Evolutionary conservation across 2,797 vertebrate species (phyloP).

Genomic region (Malurus leucopterus): DNA sequence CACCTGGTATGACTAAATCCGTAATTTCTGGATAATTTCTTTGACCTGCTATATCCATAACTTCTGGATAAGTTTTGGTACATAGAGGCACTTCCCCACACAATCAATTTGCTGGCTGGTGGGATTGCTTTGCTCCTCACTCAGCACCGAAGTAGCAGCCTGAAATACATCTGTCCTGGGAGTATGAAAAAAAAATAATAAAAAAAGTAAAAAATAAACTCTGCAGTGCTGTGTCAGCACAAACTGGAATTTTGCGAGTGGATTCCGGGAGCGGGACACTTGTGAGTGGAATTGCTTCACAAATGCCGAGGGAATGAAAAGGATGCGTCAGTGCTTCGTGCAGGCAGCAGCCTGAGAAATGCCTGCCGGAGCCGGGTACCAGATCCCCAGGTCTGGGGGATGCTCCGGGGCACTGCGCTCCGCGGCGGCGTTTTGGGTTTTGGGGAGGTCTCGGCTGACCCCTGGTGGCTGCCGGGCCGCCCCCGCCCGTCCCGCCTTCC

Average conservation of each 20-base stretch:
- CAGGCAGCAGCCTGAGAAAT: not conserved
- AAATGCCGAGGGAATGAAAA: fast-evolving
- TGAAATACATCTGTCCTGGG: fast-evolving
- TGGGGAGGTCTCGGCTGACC: slow-evolving; percentile 5
- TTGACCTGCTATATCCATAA: fast-evolving
- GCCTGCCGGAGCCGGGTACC: fast-evolving
- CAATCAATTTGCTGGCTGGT: not conserved
- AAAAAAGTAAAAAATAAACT: not conserved
- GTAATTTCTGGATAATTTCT: not conserved
- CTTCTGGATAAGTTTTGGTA: not conserved
- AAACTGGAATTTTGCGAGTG: fast-evolving
- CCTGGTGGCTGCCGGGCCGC: not conserved
- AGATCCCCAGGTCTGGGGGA: fast-evolving
- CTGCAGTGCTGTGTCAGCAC: fast-evolving
- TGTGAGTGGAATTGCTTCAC: fast-evolving
- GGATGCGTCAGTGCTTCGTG: fast-evolving
- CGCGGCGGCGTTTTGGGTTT: not conserved
- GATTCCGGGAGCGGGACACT: fast-evolving
- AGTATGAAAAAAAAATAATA: fast-evolving
- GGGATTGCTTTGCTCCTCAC: not conserved
- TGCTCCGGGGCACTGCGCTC: fast-evolving
- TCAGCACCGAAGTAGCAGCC: fast-evolving
- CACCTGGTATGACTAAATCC: not conserved
- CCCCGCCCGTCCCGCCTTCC: not conserved
- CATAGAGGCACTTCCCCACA: fast-evolving